These are phyloP conservation scores for Heliothis peltigera DNA, from an alignment of 2,888 invertebrate species.

Conservation along the genomic window DNA sequence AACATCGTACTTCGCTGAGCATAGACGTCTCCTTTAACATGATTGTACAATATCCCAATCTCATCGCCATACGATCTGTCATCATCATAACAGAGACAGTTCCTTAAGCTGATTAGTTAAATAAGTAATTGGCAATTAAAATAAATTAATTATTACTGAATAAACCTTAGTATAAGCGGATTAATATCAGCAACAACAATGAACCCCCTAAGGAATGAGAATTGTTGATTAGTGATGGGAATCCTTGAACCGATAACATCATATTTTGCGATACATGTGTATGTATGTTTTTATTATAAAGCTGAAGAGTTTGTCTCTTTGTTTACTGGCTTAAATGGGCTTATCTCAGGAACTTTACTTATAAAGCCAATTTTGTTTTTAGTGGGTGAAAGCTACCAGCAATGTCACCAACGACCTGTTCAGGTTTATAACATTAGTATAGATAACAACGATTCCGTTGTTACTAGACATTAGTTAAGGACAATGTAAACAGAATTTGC, in stretches of 20 bases:
- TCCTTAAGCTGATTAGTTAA: conserved; percentile 3
- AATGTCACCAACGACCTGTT: no score
- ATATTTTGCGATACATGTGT: conserved; percentile 8
- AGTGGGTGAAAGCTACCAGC: no score
- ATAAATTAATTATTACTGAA: conserved; percentile 29
- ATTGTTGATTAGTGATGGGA: conserved; percentile 10
- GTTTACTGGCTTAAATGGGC: no score
- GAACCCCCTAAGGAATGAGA: conserved; percentile 21
- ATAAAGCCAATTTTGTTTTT: no score
- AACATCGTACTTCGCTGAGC: no score
- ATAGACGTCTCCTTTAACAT: no score
- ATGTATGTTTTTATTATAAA: no score
- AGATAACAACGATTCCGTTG: background rate
- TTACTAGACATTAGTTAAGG: background rate
- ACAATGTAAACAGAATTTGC: background rate
- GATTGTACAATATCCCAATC: background rate
- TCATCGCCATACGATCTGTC: background rate
- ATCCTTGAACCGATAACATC: conserved; percentile 26
- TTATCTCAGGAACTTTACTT: no score
- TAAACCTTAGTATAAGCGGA: conserved; percentile 25
- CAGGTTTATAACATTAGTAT: no score
- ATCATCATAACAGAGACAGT: background rate
- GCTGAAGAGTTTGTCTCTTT: no score
- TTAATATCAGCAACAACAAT: conserved; percentile 28
- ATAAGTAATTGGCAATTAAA: conserved; percentile 42